Evolutionary conservation across 2,888 invertebrate species (phyloP).

Genomic region (Xylocampa areola): DNA sequence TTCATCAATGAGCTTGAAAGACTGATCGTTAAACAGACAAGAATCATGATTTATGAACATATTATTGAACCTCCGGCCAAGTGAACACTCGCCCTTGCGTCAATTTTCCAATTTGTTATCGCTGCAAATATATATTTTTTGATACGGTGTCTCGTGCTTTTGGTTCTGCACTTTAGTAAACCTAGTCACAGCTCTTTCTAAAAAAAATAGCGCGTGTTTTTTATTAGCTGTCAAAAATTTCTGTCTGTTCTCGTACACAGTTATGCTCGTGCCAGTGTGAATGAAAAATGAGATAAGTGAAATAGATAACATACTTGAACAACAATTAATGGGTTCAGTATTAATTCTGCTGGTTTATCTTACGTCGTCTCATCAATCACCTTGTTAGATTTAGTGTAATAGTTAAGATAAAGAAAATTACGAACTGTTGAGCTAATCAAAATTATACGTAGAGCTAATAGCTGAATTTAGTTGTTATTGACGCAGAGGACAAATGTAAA

Average conservation of each 20-base stretch:
- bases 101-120: conserved; percentile 60
- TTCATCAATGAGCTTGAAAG: conserved; percentile 64
- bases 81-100: conserved; percentile 51
- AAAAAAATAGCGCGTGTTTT: conserved; percentile 10
- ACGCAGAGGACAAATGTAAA: conserved; percentile 56
- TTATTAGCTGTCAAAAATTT: conserved; percentile 21
- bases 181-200: conserved; percentile 26
- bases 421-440: conserved; percentile 54
- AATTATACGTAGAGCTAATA: conserved; percentile 54
- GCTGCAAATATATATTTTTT: conserved; percentile 54
- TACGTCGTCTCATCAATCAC: conserved; percentile 45
- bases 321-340: conserved; percentile 21
- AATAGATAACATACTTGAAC: conserved; percentile 26
- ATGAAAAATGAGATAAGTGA: conserved; percentile 22
- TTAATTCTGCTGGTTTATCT: conserved; percentile 30
- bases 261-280: conserved; percentile 10
- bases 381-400: conserved; percentile 39
- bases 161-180: conserved; percentile 32
- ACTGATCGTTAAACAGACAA: conserved; percentile 70
- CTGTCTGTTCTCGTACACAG: conserved; percentile 35
- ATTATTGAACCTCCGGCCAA: conserved; percentile 59
- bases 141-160: conserved; percentile 41
- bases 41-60: conserved; percentile 67
- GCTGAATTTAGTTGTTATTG: conserved; percentile 59
- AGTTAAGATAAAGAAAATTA: conserved; percentile 50